Evolutionary conservation across 2,797 vertebrate species (phyloP), one percentile per base, ranked within the genome.

Genomic region (Mallotus villosus): DNA sequence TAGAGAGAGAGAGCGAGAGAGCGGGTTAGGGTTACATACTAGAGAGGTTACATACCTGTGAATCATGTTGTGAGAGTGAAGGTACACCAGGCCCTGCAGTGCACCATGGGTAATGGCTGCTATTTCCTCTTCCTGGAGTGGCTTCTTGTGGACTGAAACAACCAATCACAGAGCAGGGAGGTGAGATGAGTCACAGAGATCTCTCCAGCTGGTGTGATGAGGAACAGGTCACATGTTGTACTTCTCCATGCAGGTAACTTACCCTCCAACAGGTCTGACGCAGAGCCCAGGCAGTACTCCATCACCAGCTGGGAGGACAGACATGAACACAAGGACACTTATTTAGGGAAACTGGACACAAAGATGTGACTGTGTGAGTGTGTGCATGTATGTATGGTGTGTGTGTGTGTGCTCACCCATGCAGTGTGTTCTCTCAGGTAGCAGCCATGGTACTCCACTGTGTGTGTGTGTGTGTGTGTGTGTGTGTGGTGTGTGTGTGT

Each of bases 51-150:
- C 11, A 71, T 86, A 97, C 96, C 96, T 95, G 89, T 97, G 96
- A 88, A 97, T 97, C 95, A 97, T 97, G 90, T 96, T 97, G 93
- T 97, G 96, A 55, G 95, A 95, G 87, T 97, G 96, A 81, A 97
- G 94, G 87, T 97, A 97, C 16, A 95, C 95, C 90, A 97, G 84
- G 79, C 96, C 96, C 87, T 96, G 95, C 87, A 97, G 89, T 74
- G 96, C 96, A 84, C 96, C 96, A 21, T 97, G 95, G 75, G 94
- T 95, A 84, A 97, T 96, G 74, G 95, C 96, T 72, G 96, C 96
- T 80, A 97, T 97, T 90, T 97, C 96, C 72, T 95, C 93, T 91
- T 97, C 96, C 90, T 96, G 96, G 76, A 97, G 93, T 55, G 96
- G 96, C 81, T 97, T 97, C 92, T 96, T 96, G 85, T 97, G 96